These are phyloP conservation scores for Zelostemma sp. DNA, from an alignment of 1,140 invertebrate genomes.

Conservation along the genomic window DNA sequence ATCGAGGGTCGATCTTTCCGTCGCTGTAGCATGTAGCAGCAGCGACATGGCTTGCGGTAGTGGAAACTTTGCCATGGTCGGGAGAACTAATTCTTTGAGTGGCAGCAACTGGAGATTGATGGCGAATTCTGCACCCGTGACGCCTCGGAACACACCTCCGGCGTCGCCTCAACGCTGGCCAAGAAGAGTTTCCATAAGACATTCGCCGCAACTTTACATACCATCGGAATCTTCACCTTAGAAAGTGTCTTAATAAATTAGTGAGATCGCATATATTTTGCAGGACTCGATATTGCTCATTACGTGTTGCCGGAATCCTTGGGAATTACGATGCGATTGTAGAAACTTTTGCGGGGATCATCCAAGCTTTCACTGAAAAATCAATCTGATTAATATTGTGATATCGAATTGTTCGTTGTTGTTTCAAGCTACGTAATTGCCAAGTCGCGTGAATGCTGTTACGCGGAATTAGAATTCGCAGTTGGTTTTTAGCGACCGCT, in stretches of 20 bases:
- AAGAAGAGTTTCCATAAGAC: constrained; percentile 50
- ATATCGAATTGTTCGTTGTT: background rate
- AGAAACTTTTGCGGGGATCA: background rate
- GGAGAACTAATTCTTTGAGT: constrained; percentile 55
- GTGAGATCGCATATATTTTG: constrained; percentile 13
- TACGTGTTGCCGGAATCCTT: background rate
- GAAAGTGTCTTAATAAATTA: constrained; percentile 42
- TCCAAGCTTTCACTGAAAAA: background rate
- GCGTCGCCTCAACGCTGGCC: constrained; percentile 71
- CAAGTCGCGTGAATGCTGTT: background rate
- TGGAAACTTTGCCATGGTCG: constrained; percentile 54
- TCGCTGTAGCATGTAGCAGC: constrained; percentile 69
- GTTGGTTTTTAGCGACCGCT: background rate
- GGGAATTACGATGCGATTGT: too few relatives aligned
- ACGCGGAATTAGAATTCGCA: background rate
- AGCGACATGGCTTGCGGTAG: constrained; percentile 51
- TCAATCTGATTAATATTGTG: too few relatives aligned
- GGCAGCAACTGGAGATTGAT: constrained; percentile 57
- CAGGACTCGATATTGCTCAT: background rate
- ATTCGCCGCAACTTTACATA: constrained; percentile 50
- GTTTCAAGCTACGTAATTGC: background rate
- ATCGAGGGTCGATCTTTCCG: constrained; percentile 76
- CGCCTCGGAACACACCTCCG: constrained; percentile 71
- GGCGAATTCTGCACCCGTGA: constrained; percentile 70
- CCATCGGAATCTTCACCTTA: constrained; percentile 53